Evolutionary conservation across 2,888 invertebrate genomes (phyloP), one percentile per base, ranked within the genome.

Genomic region (Gymnoscelis rufifasciata): DNA sequence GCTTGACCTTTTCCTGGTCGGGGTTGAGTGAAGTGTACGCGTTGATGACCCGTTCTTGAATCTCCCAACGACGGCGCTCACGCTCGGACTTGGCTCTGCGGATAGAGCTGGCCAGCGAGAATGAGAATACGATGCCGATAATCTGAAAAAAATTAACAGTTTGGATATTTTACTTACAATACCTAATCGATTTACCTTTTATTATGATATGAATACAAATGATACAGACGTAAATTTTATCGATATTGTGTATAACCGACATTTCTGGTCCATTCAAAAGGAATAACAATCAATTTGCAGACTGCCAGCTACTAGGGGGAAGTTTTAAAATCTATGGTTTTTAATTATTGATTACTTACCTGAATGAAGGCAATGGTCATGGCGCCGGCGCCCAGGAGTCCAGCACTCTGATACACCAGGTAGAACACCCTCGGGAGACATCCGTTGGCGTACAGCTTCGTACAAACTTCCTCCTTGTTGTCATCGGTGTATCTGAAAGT

Each of bases 51-150:
- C 88, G 88, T 56, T 92, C 90, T 54, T 91, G 88, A 50, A 91
- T 86, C 74, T 94, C 92, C 91, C 93, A 93, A 40, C 91, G 90
- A 40, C 93, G 90, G 45, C 92, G 91, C 65, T 92, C 92, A 28
- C 92, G 91, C 60, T 93, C 92, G 0, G 92, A 91, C 74, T 95
- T 95, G 50, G 94, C 91, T 53, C 91, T 91, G 49, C 94, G 93
- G 68, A 98, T 94, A 1, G 95, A 93, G 69, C 93, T 92, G 47
- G 96, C 97, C 75, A 98, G 84, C 83, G 95, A 94, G 76, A 95
- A 94, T 1, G 97, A 95, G 71, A 97, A 96, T 53, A 96, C 90
- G 38, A 97, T 93, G 56, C 97, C 97, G 64, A 97, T 89, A 33
- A 97, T 83, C 95, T 95, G 83, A 38, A 89, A 89, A n/a, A n/a